Evolutionary conservation across 1,140 invertebrate genomes (phyloP), one percentile per base, ranked within the genome.

Genomic region (Asbolus verrucosus): DNA sequence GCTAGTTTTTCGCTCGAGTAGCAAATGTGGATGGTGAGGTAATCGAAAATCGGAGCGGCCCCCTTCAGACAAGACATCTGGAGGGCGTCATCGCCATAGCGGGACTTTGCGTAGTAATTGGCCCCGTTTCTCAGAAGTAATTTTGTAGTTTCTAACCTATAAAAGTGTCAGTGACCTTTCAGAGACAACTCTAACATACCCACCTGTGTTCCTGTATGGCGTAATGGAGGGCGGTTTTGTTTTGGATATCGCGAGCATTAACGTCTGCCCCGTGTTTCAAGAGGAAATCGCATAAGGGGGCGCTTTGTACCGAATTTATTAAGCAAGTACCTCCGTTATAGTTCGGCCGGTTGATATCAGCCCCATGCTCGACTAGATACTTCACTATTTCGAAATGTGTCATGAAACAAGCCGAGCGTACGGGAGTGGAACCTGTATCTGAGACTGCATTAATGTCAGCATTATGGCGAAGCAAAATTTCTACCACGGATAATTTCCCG

Each of bases 251-350:
- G 16, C 88, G 86, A 0, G 94, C 92, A 84, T 97, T 95, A 1
- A 95, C 92, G 74, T 89, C 86, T 14, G 92, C 94, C 24, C 92
- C 91, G 77, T 90, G 86, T 70, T 87, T 81, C 15, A 96, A 85
- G 31, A 98, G 84, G 83, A 91, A 95, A 33, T 89, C 87, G 80
- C 94, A 97, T 9, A 97, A 83, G 62, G 87, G 86, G 9, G 89
- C 88, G 77, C 91, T 94, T 83, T 96, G 95, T 33, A 97, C 94
- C 1, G 94, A 94, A 83, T 97, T 97, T 67, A 97, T 98, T 18
- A 97, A 83, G 82, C 95, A 97, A 0, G 95, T 97, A 63, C 95
- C 95, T 63, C 95, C 95, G 83, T 95, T 96, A 74, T 92, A 92
- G 83, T 97, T 97, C 0, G 94, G 88, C 70, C 89, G 89, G 65